Base-by-base conservation (phyloP, 2,797 vertebrate species). In the Phataginus tetradactyla region DNA sequence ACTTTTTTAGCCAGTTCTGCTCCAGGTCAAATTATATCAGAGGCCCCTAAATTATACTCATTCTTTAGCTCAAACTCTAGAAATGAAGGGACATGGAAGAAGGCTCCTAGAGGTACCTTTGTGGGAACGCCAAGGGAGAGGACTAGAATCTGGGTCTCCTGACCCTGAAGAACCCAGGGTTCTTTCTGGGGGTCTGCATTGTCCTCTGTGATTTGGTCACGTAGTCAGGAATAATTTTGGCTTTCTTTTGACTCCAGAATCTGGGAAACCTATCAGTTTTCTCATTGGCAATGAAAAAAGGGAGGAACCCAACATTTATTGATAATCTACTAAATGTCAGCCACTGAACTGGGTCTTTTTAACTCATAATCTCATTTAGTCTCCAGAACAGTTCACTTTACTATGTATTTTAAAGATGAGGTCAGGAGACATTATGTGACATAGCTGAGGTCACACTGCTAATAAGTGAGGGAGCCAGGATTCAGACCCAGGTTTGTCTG, bases 1-100 rank as follows among this genome's bases (percentile, higher is more conserved):
- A n/a, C 51, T 93, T 21, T 75, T 94, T 95, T 39, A 84, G 39
- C 32, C 59, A 92, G 34, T 77, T 93, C 34, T 92, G 88, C 84
- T 93, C n/a, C 55, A 63, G 51, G 45, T n/a, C 59, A 86, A 51
- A 71, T 77, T 61, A 18, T 69, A 66, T 14, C 87, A 84, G 23
- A 90, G 20, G 4, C 15, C 68, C 59, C 27, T 85, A 57, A 51
- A 81, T 92, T 45, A 51, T 85, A 57, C 39, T 72, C 81, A 88
- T 42, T 86, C 21, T 72, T 85, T 57, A 49, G 72, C 57, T 90
- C 34, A 79, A 77, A 85, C 61, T 94, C 53, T 61, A 90, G 49
- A 69, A 94, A 69, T 96, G 90, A 81, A 81, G 42, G 49, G 4
- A 61, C 29, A 72, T 18, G 66, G 49, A 42, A 83, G 29, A 91